phyloP scores from a whole-genome alignment of 1,140 invertebrate species.

The Euborellia annulipes region DNA sequence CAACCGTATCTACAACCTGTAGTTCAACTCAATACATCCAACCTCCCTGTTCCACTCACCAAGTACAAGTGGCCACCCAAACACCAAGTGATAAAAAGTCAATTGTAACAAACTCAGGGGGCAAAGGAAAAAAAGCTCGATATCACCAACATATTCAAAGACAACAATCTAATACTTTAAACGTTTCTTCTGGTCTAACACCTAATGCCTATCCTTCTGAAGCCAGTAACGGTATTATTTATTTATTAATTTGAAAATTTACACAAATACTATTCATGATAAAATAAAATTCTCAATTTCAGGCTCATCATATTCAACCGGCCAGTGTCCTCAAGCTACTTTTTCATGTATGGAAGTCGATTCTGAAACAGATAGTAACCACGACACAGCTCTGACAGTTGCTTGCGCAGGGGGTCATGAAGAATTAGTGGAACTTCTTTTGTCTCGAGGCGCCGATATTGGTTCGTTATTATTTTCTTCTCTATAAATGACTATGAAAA shows the following conservation, averaged over 20 bases:
- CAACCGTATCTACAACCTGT: background rate
- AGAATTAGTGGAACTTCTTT: constrained; percentile 81
- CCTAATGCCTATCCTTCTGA: background rate
- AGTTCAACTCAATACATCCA: constrained; percentile 19
- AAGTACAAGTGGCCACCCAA: constrained; percentile 42
- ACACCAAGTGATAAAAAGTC: constrained; percentile 22
- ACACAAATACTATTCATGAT: background rate
- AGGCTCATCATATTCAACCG: constrained; percentile 1
- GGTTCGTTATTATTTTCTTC: too few species aligned
- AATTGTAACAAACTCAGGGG: constrained; percentile 18
- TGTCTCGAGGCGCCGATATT: constrained; percentile 82
- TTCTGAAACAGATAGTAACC: constrained; percentile 93
- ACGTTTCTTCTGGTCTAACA: background rate
- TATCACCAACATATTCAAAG: constrained; percentile 20
- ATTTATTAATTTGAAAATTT: background rate
- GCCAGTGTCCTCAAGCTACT: constrained; percentile 21
- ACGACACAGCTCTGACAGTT: constrained; percentile 92
- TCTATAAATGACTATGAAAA: too few species aligned
- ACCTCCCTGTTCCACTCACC: constrained; percentile 25
- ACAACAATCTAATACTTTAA: background rate
- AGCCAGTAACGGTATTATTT: background rate
- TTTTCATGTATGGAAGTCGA: constrained; percentile 75
- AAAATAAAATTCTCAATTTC: background rate
- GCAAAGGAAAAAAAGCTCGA: constrained; percentile 27
- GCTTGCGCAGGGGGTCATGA: constrained; percentile 95